Base-by-base conservation (phyloP, 1,140 invertebrate species). In the Ostrea denselamellosa region DNA sequence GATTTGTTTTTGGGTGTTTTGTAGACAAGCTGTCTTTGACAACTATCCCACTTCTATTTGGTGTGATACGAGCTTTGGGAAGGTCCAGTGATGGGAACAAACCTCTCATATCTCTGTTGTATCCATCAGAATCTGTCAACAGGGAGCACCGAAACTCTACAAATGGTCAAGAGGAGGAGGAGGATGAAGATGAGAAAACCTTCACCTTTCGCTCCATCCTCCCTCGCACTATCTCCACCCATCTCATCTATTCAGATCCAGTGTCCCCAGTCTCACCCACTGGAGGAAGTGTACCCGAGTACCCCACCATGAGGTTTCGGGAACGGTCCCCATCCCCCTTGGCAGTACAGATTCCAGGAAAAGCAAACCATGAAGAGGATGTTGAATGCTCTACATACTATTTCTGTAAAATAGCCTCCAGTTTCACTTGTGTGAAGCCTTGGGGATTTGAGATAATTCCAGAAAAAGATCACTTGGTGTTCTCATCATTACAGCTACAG, bases 401-500 rank as follows among this genome's bases (percentile, higher is more conserved):
- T 94, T 99, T 99, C 92, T 96, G 97, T 83, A 98, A 98, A 92
- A 98, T 97, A 92, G 98, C 98, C 25, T 98, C 98, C 0, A 98
- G 97, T 93, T 99, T 99, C 90, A 94, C 94, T 10, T 91, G 92
- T 87, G 93, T 91, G 0, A 92, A 92, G 83, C 91, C 92, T 19
- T 92, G 94, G 90, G 94, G 93, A 58, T 91, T 93, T 90, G 93
- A 93, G 86, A 92, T 94, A 83, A 92, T 93, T 51, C 92, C 92
- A 19, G 92, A 93, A 87, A 89, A 94, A 86, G 93, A 93, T 88
- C 94, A 95, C 85, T 89, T 95, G 8, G 91, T 93, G 71, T 95
- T 95, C 88, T 93, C 94, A 62, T 92, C 93, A 83, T 86, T 87
- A 7, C 94, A 95, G 86, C 84, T 95, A 22, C 92, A 94, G 88